Percentiles rank a stretch among this genome's conserved stretches.
Conservation (phyloP, 2,797 vertebrate genomes). For the Momotus momota region DNA sequence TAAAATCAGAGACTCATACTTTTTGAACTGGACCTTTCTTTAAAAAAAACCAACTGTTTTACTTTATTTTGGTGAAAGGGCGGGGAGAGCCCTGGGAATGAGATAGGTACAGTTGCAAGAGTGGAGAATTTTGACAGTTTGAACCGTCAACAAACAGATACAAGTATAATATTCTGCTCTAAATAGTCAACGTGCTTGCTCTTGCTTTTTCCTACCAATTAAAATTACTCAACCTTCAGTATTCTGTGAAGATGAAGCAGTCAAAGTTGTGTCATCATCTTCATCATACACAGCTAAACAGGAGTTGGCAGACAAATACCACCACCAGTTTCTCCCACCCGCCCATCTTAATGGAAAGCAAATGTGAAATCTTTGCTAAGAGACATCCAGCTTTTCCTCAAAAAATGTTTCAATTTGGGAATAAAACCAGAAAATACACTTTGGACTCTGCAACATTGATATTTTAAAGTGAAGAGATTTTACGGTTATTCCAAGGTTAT, state of each 20-base stretch:
- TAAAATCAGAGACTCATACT: not conserved
- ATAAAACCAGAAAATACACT: not conserved
- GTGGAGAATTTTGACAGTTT: not conserved
- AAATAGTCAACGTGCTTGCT: not conserved
- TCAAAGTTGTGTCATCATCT: constrained; percentile 1
- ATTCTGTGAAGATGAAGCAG: constrained; percentile 21
- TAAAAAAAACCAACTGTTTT: not conserved
- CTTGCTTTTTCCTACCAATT: not conserved
- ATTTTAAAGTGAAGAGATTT: not conserved
- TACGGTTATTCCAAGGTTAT: not conserved
- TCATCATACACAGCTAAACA: not conserved
- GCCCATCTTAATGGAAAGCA: not conserved
- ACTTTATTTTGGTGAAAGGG: not conserved
- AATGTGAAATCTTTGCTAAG: not conserved
- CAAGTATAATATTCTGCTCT: not conserved
- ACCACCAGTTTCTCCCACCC: not conserved
- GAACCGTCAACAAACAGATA: not conserved
- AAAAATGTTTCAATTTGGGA: not conserved
- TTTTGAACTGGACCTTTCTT: not conserved
- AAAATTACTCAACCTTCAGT: constrained; percentile 11
- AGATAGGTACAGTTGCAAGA: not conserved
- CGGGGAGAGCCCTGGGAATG: not conserved
- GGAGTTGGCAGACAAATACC: not conserved
- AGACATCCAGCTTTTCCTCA: not conserved
- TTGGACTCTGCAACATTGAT: not conserved